A percentile compares a stretch with the other conserved stretches of the same genome.
These are phyloP conservation scores for Microplitis manilae DNA, from an alignment of 2,888 invertebrate genomes.

Conservation along the genomic window DNA sequence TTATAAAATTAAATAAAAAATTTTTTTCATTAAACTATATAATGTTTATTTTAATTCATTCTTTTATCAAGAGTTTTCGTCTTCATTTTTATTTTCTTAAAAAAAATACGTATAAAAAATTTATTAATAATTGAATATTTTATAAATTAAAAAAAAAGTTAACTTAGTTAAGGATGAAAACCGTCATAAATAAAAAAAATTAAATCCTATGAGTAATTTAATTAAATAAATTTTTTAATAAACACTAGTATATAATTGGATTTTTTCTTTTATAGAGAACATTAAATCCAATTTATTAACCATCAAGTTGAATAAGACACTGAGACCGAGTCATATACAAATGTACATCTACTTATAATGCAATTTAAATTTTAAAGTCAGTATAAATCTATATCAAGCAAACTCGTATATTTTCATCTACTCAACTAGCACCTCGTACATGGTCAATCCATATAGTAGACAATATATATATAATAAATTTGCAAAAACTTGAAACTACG, in stretches of 20 bases:
- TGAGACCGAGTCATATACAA: neutral
- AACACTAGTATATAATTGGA: neutral
- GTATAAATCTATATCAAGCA: neutral
- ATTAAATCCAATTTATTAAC: neutral
- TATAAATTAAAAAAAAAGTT: too few species aligned
- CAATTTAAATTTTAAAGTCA: neutral
- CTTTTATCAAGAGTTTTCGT: too few species aligned
- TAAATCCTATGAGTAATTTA: too few species aligned
- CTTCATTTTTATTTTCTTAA: too few species aligned
- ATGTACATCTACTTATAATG: slow-evolving; percentile 5
- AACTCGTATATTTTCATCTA: neutral
- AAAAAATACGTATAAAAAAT: too few species aligned
- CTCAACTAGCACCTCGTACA: neutral
- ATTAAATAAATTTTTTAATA: neutral
- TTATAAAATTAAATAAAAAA: too few species aligned
- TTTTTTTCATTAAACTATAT: too few species aligned
- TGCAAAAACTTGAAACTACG: slow-evolving; percentile 33
- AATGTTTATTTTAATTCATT: too few species aligned
- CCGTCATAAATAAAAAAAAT: too few species aligned
- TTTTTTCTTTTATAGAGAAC: neutral
- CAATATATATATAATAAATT: neutral
- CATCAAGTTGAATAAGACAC: neutral
- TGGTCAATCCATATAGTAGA: neutral
- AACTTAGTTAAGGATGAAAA: too few species aligned
- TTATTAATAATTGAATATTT: too few species aligned